Base-by-base conservation (phyloP, 2,888 invertebrate species). In the Harmothoe impar region DNA sequence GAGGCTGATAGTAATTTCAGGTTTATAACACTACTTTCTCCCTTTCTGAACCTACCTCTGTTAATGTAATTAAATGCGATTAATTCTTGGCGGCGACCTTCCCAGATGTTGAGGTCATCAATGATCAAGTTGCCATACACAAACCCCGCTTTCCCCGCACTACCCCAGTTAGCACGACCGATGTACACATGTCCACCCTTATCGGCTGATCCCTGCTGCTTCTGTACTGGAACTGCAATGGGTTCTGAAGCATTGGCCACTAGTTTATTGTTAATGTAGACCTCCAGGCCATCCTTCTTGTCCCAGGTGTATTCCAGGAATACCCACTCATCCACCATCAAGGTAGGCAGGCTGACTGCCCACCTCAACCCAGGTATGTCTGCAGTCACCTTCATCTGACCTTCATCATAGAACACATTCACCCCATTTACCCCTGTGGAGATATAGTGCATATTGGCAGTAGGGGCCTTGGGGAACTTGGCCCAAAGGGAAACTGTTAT, bases 251-350 rank as follows among this genome's bases (percentile, higher is more conserved):
- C 20, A 43, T 62, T 29, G 91, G 90, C 92, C 5, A 89, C 89
- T 17, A 92, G 89, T n/a, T 89, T 77, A 52, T 91, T 92, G 89
- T 93, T 90, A 52, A 92, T 15, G 78, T 91, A 92, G 25, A 92
- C 90, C 54, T 90, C 84, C 17, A 93, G 92, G 0, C 95, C 95
- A 52, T 93, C 93, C 5, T 93, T 93, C 0, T 93, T 93, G 85
- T 95, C 94, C 95, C 95, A 95, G 17, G 95, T 93, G 91, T 95
- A 90, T 86, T 94, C 94, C 0, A 95, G 92, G 35, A 94, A 93
- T 89, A 95, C 93, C 95, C 95, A 95, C 10, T 92, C 91, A 51
- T 94, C 92, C 17, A 91, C 90, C 10, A 89, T 90, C 51, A 95
- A 72, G 20, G 92, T 91, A 7, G 92, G 92, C 0, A 94, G 92